These are phyloP conservation scores for Ceyx cyanopectus DNA, from an alignment of 2,113 vertebrate species.

Conservation along the genomic window DNA sequence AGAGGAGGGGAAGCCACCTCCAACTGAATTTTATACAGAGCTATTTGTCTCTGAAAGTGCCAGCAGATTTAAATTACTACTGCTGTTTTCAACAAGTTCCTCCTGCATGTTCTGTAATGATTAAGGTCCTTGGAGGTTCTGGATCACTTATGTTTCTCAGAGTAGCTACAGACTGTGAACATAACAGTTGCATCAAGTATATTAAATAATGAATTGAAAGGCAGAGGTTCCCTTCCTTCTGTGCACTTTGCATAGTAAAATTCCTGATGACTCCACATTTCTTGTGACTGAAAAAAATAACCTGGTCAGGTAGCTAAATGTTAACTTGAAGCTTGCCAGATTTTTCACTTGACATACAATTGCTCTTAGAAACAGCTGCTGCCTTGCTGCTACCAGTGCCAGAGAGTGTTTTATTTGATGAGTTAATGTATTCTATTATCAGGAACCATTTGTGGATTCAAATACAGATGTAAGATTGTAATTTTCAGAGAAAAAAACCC, in stretches of 20 bases:
- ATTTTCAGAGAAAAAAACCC: background rate
- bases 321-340: background rate
- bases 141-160: constrained; percentile 25
- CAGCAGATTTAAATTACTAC: constrained; percentile 37
- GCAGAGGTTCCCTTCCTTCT: constrained; percentile 26
- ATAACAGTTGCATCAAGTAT: constrained; percentile 32
- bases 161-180: constrained; percentile 43
- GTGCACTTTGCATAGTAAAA: background rate
- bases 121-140: constrained; percentile 39
- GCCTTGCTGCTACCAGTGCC: background rate
- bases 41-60: background rate
- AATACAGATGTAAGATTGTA: background rate
- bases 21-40: background rate
- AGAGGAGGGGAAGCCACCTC: background rate
- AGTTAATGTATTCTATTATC: background rate
- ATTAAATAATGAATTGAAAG: constrained; percentile 51
- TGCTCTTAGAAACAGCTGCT: constrained; percentile 31
- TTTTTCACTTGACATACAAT: background rate
- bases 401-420: background rate
- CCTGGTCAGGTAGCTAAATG: background rate
- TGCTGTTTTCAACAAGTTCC: constrained; percentile 31
- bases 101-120: background rate
- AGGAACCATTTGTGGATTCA: background rate
- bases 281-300: background rate
- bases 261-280: background rate